These are phyloP conservation scores for Hyperoplus immaculatus DNA, from an alignment of 2,797 vertebrate species.

Conservation along the genomic window DNA sequence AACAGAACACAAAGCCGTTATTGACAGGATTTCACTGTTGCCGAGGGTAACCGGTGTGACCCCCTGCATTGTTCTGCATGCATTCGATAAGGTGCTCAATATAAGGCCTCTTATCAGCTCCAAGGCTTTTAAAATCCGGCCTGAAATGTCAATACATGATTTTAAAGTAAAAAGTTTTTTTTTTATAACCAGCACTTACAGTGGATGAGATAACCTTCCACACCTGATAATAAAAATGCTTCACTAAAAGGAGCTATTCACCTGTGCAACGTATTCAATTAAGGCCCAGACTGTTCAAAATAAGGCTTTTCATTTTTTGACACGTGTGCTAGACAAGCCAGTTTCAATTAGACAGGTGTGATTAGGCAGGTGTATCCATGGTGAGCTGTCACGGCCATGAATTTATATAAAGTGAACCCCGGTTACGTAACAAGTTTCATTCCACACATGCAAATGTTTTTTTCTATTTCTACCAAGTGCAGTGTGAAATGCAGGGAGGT, in stretches of 20 bases:
- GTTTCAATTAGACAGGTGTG: conserved; percentile 64
- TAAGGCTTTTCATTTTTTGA: conserved; percentile 13
- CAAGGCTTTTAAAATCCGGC: conserved; percentile 50
- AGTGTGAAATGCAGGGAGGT: not conserved
- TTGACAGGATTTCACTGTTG: conserved; percentile 30
- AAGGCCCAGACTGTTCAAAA: not conserved
- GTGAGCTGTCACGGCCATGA: conserved; percentile 60
- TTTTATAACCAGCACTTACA: conserved; percentile 59
- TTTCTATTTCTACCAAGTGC: not conserved
- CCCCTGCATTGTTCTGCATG: conserved; percentile 9
- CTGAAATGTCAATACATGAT: conserved; percentile 59
- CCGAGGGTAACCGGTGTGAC: not conserved
- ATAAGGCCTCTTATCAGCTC: conserved; percentile 55
- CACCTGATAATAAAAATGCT: conserved; percentile 35
- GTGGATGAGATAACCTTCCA: conserved; percentile 59
- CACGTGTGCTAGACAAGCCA: conserved; percentile 35
- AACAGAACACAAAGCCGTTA: conserved; percentile 18
- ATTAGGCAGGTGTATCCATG: conserved; percentile 60
- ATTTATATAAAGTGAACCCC: conserved; percentile 53
- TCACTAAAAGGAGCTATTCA: conserved; percentile 41
- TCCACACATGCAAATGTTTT: no score
- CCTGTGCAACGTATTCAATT: not conserved
- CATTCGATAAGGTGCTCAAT: conserved; percentile 56
- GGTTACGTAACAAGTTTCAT: conserved; percentile 10
- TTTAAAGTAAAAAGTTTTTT: conserved; percentile 29